A percentile compares a stretch with the other conserved stretches of the same genome.
phyloP scores from a whole-genome alignment of 2,113 vertebrate genomes.

The Phrynocephalus versicolor region DNA sequence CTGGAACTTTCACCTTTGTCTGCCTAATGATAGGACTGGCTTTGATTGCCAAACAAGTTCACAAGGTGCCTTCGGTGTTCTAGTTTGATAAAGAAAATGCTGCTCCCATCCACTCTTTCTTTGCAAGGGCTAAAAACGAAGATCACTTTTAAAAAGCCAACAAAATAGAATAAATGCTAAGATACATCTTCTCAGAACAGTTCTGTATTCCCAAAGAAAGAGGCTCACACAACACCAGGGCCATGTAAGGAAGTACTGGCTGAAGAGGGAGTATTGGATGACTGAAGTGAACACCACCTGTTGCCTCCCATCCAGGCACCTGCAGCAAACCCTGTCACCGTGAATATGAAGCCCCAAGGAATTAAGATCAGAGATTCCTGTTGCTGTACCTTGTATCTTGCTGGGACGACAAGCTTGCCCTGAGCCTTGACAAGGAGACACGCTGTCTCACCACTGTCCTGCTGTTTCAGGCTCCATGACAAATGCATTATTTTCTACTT shows the following conservation, averaged over 20 bases:
- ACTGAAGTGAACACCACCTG: not conserved
- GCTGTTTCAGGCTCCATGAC: fast-evolving
- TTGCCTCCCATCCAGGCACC: too few species aligned
- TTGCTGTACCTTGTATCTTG: not conserved
- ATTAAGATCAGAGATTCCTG: conserved; percentile 13
- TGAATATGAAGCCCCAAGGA: not conserved
- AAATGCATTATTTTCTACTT: not conserved
- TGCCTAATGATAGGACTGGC: not conserved
- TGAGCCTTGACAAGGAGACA: fast-evolving
- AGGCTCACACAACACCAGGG: not conserved
- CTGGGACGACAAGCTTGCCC: not conserved
- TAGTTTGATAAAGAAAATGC: not conserved
- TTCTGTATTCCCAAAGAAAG: not conserved
- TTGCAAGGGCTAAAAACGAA: not conserved
- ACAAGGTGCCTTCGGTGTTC: not conserved
- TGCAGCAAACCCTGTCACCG: not conserved
- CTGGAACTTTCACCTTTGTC: not conserved
- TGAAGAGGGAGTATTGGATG: not conserved
- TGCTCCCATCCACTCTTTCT: not conserved
- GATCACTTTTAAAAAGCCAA: not conserved
- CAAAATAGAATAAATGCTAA: not conserved
- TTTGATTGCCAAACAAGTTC: not conserved
- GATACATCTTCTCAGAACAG: not conserved
- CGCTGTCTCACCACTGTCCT: fast-evolving
- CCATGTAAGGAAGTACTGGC: not conserved